Evolutionary conservation across 2,888 invertebrate genomes (phyloP).

Genomic region (Ectemnius continuus): DNA sequence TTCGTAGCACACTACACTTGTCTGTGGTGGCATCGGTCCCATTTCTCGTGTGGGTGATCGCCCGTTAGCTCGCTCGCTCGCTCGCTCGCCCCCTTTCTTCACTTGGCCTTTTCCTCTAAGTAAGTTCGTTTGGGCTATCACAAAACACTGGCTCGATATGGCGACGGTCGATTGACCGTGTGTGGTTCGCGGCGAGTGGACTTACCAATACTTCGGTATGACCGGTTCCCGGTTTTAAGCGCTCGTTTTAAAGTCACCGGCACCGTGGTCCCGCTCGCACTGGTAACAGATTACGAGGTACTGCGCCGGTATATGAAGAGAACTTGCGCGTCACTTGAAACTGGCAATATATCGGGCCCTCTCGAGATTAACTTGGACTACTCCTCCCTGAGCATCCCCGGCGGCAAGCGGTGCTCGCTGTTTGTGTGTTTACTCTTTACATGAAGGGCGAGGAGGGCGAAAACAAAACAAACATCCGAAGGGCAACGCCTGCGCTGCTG

Average conservation of each 20-base stretch:
- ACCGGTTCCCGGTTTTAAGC: slow-evolving; percentile 14
- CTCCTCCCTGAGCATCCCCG: slow-evolving; percentile 68
- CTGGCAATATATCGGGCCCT: slow-evolving; percentile 22
- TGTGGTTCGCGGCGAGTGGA: slow-evolving; percentile 29
- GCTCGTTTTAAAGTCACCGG: slow-evolving; percentile 24
- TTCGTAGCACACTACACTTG: slow-evolving; percentile 50
- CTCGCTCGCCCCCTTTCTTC: slow-evolving; percentile 6
- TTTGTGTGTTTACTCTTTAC: slow-evolving; percentile 39
- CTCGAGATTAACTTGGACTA: slow-evolving; percentile 42
- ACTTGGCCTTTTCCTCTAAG: slow-evolving; percentile 5
- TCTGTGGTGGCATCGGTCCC: slow-evolving; percentile 15
- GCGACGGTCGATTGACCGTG: slow-evolving; percentile 21
- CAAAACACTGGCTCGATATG: slow-evolving; percentile 42
- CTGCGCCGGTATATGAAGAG: slow-evolving; percentile 8
- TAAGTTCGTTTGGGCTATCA: slow-evolving; percentile 33
- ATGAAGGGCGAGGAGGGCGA: slow-evolving; percentile 51
- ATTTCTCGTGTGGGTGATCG: slow-evolving; percentile 22
- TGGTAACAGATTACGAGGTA: neutral
- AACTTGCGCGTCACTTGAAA: slow-evolving; percentile 30
- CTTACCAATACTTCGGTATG: slow-evolving; percentile 51
- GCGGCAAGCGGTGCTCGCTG: slow-evolving; percentile 29
- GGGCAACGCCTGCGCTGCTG: slow-evolving; percentile 79
- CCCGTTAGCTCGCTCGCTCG: slow-evolving; percentile 7
- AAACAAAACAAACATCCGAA: slow-evolving; percentile 68
- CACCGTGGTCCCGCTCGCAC: slow-evolving; percentile 36